Conservation (phyloP, 2,888 invertebrate species). For the Cylloceria caligata region DNA sequence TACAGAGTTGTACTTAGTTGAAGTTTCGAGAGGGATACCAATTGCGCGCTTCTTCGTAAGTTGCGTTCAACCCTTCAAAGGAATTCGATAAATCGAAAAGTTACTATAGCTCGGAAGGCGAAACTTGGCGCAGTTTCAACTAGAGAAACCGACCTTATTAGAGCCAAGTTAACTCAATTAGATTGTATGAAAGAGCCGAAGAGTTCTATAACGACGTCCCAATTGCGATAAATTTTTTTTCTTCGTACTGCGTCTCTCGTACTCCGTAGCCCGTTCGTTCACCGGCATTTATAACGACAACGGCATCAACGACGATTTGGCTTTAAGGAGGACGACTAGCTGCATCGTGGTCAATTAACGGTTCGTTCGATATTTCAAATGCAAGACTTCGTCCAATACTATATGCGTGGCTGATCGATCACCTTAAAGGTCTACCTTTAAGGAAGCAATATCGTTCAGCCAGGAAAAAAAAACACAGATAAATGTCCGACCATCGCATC, state of each 20-base stretch:
- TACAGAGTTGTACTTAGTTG: neutral
- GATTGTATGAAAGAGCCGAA: constrained; percentile 2
- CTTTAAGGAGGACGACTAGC: too few species aligned
- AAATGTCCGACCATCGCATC: neutral
- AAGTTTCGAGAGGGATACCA: neutral
- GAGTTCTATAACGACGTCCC: constrained; percentile 13
- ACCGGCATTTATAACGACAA: constrained; percentile 25
- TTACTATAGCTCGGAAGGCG: neutral
- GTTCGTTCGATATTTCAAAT: too few species aligned
- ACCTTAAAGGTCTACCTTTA: too few species aligned
- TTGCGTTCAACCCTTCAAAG: neutral
- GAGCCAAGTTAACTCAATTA: constrained; percentile 32
- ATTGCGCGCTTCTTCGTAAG: neutral
- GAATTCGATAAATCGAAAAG: constrained; percentile 31
- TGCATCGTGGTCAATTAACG: too few species aligned
- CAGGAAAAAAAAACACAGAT: neutral
- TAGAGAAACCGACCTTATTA: constrained; percentile 30
- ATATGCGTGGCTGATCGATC: too few species aligned
- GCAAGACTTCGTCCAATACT: too few species aligned
- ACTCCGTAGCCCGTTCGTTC: neutral
- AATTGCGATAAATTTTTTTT: constrained; percentile 7
- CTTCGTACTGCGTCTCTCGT: neutral
- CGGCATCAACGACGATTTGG: constrained; percentile 20
- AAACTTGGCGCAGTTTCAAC: constrained; percentile 2
- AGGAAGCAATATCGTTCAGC: neutral